These are phyloP conservation scores for Lochmaea capreae DNA, from an alignment of 2,888 invertebrate species.

Conservation along the genomic window DNA sequence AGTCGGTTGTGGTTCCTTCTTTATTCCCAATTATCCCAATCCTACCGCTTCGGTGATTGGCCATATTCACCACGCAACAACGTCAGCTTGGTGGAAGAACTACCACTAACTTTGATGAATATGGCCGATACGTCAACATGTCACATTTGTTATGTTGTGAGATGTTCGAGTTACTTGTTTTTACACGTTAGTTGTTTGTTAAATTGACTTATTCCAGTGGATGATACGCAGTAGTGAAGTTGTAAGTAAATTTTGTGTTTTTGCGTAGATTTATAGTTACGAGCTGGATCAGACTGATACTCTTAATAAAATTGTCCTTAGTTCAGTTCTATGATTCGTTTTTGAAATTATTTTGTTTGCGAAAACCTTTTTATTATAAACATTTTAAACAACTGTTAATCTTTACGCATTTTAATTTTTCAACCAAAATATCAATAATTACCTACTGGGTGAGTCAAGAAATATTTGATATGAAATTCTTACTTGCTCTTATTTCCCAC, in stretches of 20 bases:
- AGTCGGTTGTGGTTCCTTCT: slow-evolving; percentile 55
- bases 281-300: background rate
- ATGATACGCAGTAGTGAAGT: slow-evolving; percentile 5
- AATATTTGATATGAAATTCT: no score
- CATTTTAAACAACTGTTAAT: no score
- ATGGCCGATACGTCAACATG: slow-evolving; percentile 55
- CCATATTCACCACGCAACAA: slow-evolving; percentile 57
- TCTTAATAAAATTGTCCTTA: background rate
- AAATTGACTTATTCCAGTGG: background rate
- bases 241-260: slow-evolving; percentile 18
- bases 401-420: no score
- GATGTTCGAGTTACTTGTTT: slow-evolving; percentile 29
- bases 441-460: no score
- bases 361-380: no score
- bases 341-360: no score
- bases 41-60: slow-evolving; percentile 59
- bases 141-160: slow-evolving; percentile 35
- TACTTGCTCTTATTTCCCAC: no score
- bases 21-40: slow-evolving; percentile 29
- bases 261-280: slow-evolving; percentile 3
- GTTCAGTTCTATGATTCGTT: no score
- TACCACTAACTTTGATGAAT: slow-evolving; percentile 52
- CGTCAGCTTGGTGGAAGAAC: slow-evolving; percentile 57
- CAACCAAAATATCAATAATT: no score
- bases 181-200: background rate